A percentile compares a stretch with the other conserved stretches of the same genome.
Conservation (phyloP, 2,888 invertebrate species). For the Octonoba sinensis region DNA sequence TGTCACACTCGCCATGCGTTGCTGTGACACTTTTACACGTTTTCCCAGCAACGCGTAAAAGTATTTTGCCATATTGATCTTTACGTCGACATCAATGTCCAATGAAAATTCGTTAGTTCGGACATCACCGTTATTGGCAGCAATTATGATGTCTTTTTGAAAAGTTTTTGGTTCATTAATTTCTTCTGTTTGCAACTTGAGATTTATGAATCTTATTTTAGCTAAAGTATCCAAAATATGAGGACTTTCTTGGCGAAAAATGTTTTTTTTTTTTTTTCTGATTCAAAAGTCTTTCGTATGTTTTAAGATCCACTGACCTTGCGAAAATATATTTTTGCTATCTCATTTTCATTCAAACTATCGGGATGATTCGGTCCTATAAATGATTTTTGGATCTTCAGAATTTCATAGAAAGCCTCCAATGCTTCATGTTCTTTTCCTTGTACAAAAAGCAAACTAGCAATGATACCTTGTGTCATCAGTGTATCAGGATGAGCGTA, state of each 20-base stretch:
- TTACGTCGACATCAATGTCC: not conserved
- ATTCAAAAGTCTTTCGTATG: not conserved
- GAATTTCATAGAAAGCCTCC: not conserved
- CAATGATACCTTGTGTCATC: not conserved
- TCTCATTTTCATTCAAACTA: not conserved
- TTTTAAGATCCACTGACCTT: slow-evolving; percentile 2
- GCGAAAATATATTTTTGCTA: not conserved
- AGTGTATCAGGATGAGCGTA: slow-evolving; percentile 10
- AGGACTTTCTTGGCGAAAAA: not conserved
- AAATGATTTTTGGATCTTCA: not conserved
- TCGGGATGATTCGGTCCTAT: slow-evolving; percentile 10
- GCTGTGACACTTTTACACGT: too few species aligned
- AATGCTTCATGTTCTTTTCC: slow-evolving; percentile 7
- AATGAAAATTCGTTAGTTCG: not conserved
- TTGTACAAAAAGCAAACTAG: slow-evolving; percentile 2
- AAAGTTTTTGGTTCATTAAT: not conserved
- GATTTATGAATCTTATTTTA: not conserved
- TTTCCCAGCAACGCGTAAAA: slow-evolving; percentile 11
- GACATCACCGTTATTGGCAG: slow-evolving; percentile 2
- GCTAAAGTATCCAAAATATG: not conserved
- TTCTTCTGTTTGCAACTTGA: not conserved
- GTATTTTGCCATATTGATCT: not conserved
- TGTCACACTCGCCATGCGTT: too few species aligned
- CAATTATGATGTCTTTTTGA: not conserved
- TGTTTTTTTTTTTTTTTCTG: not conserved